Percentiles rank a stretch among this genome's conserved stretches.
phyloP scores from a whole-genome alignment of 2,797 vertebrate species.

The Ctenopoma multispine region DNA sequence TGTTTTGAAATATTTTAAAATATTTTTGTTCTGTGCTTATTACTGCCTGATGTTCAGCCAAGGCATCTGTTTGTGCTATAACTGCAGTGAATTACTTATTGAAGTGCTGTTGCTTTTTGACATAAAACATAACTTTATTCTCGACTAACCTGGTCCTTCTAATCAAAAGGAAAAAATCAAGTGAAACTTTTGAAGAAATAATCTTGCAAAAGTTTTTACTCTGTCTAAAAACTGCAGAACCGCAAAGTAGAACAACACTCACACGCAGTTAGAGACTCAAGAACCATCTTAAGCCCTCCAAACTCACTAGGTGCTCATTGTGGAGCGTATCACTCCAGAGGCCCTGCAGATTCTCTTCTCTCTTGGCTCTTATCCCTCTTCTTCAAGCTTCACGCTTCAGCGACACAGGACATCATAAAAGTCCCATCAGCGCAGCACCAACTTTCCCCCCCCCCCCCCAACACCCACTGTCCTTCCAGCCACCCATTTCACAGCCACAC shows the following conservation, averaged over 20 bases:
- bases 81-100: conserved; percentile 11
- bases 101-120: neutral
- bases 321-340: conserved; percentile 44
- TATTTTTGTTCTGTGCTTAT: neutral
- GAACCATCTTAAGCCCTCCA: conserved; percentile 38
- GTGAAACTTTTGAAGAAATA: conserved; percentile 2
- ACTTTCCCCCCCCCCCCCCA: conserved; percentile 1
- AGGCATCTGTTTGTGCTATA: conserved; percentile 21
- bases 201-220: neutral
- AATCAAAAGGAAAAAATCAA: conserved; percentile 17
- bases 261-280: neutral
- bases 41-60: conserved; percentile 2
- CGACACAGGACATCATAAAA: conserved; percentile 65
- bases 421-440: conserved; percentile 61
- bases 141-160: conserved; percentile 4
- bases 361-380: conserved; percentile 44
- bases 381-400: conserved; percentile 48
- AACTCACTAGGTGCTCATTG: conserved; percentile 48
- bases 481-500: conserved; percentile 28
- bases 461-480: conserved; percentile 47
- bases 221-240: neutral
- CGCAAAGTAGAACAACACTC: conserved; percentile 7
- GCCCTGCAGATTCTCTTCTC: conserved; percentile 52
- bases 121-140: conserved; percentile 13
- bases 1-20: neutral